These are phyloP conservation scores for Epinephelus lanceolatus DNA, from an alignment of 2,113 vertebrate species.

Conservation along the genomic window DNA sequence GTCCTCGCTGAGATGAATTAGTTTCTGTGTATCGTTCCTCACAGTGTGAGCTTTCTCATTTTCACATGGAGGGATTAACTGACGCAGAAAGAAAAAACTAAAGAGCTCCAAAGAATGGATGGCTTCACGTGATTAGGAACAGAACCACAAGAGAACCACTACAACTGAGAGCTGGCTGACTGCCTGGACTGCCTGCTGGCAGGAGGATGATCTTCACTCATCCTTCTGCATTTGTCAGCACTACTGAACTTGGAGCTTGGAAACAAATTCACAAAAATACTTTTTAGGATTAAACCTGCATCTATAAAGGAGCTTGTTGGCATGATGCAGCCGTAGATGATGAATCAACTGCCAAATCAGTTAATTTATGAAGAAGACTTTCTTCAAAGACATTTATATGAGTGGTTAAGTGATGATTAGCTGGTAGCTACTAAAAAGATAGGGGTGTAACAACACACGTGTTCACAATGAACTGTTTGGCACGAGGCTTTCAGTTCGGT, in stretches of 20 bases:
- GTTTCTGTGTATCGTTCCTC: slow-evolving; percentile 23
- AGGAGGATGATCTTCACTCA: not conserved
- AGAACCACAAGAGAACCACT: slow-evolving; percentile 26
- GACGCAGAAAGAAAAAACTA: not conserved
- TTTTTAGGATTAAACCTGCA: not conserved
- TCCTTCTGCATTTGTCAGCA: not conserved
- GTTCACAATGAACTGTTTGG: no score
- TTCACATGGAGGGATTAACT: slow-evolving; percentile 34
- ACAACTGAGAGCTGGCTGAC: slow-evolving; percentile 25
- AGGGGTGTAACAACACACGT: no score
- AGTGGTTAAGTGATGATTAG: not conserved
- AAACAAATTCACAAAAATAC: not conserved
- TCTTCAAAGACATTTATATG: not conserved
- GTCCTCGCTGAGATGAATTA: slow-evolving; percentile 38
- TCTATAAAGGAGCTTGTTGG: not conserved
- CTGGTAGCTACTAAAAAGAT: not conserved
- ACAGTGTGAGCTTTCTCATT: slow-evolving; percentile 23
- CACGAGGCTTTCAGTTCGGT: no score
- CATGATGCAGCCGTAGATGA: not conserved
- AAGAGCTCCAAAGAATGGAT: slow-evolving; percentile 26
- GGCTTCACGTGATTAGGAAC: slow-evolving; percentile 31
- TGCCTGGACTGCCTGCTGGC: slow-evolving; percentile 28
- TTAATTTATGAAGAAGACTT: not conserved
- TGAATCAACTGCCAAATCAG: not conserved
- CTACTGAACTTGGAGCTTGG: not conserved